These are phyloP conservation scores for Eupithecia insigniata DNA, from an alignment of 2,888 invertebrate species.

Conservation along the genomic window DNA sequence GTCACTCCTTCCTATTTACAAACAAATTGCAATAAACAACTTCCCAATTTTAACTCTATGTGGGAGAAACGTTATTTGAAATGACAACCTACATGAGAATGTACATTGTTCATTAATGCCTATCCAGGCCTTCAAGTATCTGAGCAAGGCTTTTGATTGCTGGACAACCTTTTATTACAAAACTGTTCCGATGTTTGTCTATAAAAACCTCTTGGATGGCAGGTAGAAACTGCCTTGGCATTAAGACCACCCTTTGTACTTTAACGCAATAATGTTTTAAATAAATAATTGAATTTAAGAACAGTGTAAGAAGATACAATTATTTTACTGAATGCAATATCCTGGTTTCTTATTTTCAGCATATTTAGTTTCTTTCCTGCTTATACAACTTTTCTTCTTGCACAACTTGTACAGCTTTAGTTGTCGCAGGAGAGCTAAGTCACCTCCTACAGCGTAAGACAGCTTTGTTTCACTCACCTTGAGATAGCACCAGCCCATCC, in stretches of 20 bases:
- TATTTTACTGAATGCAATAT: neutral
- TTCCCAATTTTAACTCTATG: neutral
- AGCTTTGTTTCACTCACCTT: slow-evolving; percentile 82
- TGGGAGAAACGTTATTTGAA: neutral
- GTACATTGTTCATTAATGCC: neutral
- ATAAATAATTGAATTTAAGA: neutral
- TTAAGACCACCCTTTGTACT: no score
- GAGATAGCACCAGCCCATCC: slow-evolving; percentile 92
- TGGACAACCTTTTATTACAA: neutral
- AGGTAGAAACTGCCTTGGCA: no score
- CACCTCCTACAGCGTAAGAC: neutral
- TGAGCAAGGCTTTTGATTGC: neutral
- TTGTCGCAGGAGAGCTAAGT: neutral
- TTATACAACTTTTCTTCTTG: neutral
- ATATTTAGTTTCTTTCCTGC: no score
- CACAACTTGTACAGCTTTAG: neutral
- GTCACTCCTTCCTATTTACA: slow-evolving; percentile 86
- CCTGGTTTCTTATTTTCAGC: no score
- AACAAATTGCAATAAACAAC: neutral
- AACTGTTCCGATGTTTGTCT: neutral
- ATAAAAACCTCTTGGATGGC: neutral
- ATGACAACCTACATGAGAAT: neutral
- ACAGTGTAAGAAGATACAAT: neutral
- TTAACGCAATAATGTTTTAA: no score
- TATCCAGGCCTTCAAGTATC: neutral